A percentile compares a stretch with the other conserved stretches of the same genome.
phyloP scores from a whole-genome alignment of 2,888 invertebrate genomes.

The Hoplodrina ambigua region DNA sequence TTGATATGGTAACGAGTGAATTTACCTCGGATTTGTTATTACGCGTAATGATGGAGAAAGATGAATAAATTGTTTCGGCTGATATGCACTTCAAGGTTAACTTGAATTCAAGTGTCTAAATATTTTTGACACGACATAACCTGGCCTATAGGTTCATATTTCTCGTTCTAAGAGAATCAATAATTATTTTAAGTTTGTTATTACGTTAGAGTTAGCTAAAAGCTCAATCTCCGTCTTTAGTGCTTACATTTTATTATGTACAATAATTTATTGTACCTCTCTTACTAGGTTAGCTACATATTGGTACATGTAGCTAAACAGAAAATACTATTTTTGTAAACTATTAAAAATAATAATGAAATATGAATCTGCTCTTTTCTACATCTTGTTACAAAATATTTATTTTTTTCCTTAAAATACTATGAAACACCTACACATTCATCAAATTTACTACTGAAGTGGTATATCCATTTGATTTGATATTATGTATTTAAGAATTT shows the following conservation, averaged over 20 bases:
- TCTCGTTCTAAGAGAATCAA: neutral
- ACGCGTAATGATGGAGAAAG: conserved; percentile 6
- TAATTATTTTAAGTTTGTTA: conserved; percentile 7
- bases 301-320: neutral
- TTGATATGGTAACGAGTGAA: conserved; percentile 1
- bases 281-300: too few species aligned
- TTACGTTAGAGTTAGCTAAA: neutral
- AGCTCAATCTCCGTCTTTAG: too few species aligned
- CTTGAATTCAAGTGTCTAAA: neutral
- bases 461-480: neutral
- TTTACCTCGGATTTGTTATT: conserved; percentile 13
- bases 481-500: neutral
- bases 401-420: neutral
- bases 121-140: neutral
- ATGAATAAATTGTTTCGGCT: neutral
- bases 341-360: too few species aligned
- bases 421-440: neutral
- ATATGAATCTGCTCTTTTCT: neutral
- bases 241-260: neutral
- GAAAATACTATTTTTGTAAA: too few species aligned
- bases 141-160: neutral
- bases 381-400: neutral
- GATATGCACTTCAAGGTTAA: conserved; percentile 4
- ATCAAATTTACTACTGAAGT: neutral
- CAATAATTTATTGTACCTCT: neutral